Evolutionary conservation across 2,888 invertebrate genomes (phyloP), one percentile per base, ranked within the genome.

Genomic region (Glyphotaelius pellucidus): DNA sequence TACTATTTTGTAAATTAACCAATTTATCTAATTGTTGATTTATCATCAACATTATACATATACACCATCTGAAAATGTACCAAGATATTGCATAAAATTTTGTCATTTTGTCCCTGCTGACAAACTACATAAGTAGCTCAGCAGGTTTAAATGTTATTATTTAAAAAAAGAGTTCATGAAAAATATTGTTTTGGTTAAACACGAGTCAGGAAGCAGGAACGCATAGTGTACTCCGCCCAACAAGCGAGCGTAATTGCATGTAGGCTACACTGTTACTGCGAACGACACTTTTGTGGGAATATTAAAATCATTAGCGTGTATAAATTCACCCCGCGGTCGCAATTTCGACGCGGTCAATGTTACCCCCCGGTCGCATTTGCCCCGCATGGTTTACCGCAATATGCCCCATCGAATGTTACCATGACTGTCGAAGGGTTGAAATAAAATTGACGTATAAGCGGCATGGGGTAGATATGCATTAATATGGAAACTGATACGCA

Each of bases 281-380:
- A 47, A 90, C 86, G 90, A 80, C 90, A 89, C 92, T 90, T 90
- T 92, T 92, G 92, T 90, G 92, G 90, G 3, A 31, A 47, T 90
- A 90, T 92, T 90, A 92, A 92, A 92, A 90, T 92, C 87, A 90
- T 80, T 90, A 89, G 67, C 79, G 90, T 90, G 89, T 84, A 89
- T 84, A 91, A 87, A 92, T 90, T 90, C 80, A 90, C 80, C 86
- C 80, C 67, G 92, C 80, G 90, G 89, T 91, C 47, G 80, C 79
- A 87, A 52, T 87, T 87, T 87, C 87, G 47, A 67, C 87, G 87
- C 87, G 47, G 87, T 47, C 47, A 52, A 31, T 87, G 47, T 87
- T 47, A n/a, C 87, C 87, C 31, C 47, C 25, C 47, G 87, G 52
- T 87, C 52, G 30, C 42, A 52, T 52, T 87, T 31, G 31, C 87